These are phyloP conservation scores for Drosophila ezoana DNA, from an alignment of 2,888 invertebrate genomes.

Conservation along the genomic window DNA sequence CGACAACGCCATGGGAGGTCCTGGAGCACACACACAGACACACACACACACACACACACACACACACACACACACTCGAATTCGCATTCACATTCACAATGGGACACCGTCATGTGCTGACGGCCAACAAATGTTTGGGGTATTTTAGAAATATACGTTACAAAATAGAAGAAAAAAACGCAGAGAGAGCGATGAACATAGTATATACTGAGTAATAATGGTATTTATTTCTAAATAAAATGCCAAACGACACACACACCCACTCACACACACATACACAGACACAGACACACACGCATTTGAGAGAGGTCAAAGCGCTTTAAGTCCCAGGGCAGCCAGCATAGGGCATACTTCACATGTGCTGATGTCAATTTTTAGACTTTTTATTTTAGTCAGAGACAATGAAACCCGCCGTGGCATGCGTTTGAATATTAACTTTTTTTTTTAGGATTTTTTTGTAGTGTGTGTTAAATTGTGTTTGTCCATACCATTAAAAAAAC, in stretches of 20 bases:
- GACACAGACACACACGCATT: constrained; percentile 12
- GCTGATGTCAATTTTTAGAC: constrained; percentile 54
- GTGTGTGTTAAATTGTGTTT: constrained; percentile 44
- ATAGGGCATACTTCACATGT: constrained; percentile 21
- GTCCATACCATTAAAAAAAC: constrained; percentile 35
- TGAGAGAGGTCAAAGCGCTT: constrained; percentile 65
- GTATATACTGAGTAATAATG: constrained; percentile 58
- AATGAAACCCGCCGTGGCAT: constrained; percentile 20
- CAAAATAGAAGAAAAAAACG: constrained; percentile 40
- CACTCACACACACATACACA: constrained; percentile 16
- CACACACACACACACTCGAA: constrained; percentile 7
- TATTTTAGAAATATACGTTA: constrained; percentile 65
- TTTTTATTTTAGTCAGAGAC: constrained; percentile 49
- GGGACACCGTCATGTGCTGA: constrained; percentile 58
- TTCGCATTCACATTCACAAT: constrained; percentile 54
- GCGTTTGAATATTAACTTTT: constrained; percentile 2
- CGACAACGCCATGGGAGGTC: constrained; percentile 55
- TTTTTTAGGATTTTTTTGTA: constrained; percentile 24
- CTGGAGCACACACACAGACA: constrained; percentile 27
- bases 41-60: constrained; percentile 12
- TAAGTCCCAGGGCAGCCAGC: constrained; percentile 51
- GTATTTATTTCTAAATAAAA: constrained; percentile 73
- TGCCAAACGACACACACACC: constrained; percentile 30
- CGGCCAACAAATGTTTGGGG: constrained; percentile 63
- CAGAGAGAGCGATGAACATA: constrained; percentile 7